Base-by-base conservation (phyloP, 2,113 vertebrate genomes). In the Phylloscopus trochilus region DNA sequence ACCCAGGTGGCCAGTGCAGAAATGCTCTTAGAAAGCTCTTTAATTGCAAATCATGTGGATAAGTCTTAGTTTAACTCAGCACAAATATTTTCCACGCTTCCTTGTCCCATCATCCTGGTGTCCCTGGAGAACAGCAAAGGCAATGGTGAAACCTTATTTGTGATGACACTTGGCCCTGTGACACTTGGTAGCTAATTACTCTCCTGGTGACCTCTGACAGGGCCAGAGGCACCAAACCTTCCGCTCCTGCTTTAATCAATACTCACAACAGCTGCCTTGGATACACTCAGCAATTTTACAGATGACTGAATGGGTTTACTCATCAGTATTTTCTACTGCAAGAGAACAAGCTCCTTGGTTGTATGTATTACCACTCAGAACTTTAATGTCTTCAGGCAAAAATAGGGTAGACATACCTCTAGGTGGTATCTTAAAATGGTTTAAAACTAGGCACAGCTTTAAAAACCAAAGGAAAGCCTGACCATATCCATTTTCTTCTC, bases 21-120 rank as follows among this genome's bases (percentile, higher is more conserved):
- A 96, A 90, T 37, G 73, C 62, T 70, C 85, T 96, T 63, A 80
- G 58, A 92, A 90, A 93, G 79, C 87, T 96, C 91, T 93, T 92
- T 92, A 94, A 85, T 56, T 81, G 70, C 87, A 90, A 80, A 96
- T 90, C 63, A 0, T 72, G 84, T 75, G 93, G 93, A 41, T 93
- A 96, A 96, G 92, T 89, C 89, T 92, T 52, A 90, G 93, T 94
- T 96, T 83, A 94, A 96, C 93, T 84, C 74, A 89, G 73, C 63
- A 77, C 64, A 95, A 96, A 93, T 43, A n/a, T 75, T 92, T 81
- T 95, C 83, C 87, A 93, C 2, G 31, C 73, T 95, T 90, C 87
- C 90, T 88, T 81, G 33, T 90, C 85, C 93, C 80, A 70, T 90
- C 75, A 68, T 75, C 63, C 87, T 16, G 56, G 41, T 15, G 44